Base-by-base conservation (phyloP, 2,888 invertebrate species). In the Trachelus iudaicus region DNA sequence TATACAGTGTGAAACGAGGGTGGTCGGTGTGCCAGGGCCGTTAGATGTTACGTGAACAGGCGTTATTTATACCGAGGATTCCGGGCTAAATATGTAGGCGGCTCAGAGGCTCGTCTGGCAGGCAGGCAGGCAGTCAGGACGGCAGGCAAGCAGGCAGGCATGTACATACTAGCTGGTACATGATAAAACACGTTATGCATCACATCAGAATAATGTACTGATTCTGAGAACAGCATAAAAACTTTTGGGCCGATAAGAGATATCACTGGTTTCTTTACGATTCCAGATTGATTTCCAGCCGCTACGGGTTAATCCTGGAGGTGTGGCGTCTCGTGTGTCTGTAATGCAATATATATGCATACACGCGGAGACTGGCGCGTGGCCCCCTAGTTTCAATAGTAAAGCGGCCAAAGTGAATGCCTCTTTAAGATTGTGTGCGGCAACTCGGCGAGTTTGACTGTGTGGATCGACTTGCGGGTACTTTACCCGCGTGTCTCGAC, bases 11-110 rank as follows among this genome's bases (percentile, higher is more conserved):
- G 23, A 31, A 37, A 77, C 34, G 30, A 79, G 69, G 73, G 79
- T 40, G 74, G 75, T 75, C 30, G 76, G n/a, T 40, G 77, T 68
- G 71, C 35, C 73, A 73, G 37, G 34, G 69, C 71, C 79, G 76
- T 74, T 34, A 35, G 35, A 69, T 73, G 80, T 82, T 81, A 83
- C 82, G 82, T 81, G 81, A 85, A 83, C 80, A 75, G 77, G 77
- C 81, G 75, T 83, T 85, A 83, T 81, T 85, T 83, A 81, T 83
- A 79, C 69, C 79, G 73, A 79, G 75, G 75, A 79, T 82, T 80
- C 78, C 77, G 77, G 73, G 79, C 78, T 80, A 80, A 78, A 81
- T 81, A 81, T 78, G 79, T 77, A 79, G 77, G 74, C 75, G 34
- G 69, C 71, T 31, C 23, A 23, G 73, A n/a, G 34, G 76, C n/a